Evolutionary conservation across 2,888 invertebrate species (phyloP), one percentile per base, ranked within the genome.

Genomic region (Plemyria rubiginata): DNA sequence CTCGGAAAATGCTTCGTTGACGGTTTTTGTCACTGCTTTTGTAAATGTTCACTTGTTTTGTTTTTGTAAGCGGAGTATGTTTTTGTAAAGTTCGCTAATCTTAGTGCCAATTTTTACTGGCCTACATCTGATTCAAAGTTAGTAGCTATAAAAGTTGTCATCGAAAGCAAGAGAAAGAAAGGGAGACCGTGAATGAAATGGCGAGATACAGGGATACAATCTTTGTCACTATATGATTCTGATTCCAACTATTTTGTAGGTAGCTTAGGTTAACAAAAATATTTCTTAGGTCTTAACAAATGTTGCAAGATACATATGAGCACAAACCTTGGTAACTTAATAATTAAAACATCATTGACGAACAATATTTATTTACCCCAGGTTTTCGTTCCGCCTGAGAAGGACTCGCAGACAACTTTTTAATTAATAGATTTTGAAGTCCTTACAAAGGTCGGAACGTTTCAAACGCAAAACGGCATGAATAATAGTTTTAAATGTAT

Each of bases 401-500:
- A 78, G 75, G 76, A 75, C 89, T 88, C 79, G 88, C 88, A 87
- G 80, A 80, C 60, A 80, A 75, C 74, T 75, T 77, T 83, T 85
- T 86, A 90, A 92, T 90, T 89, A 90, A 87, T 89, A 85, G 75
- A 66, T 64, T 78, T 84, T 86, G 83, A 80, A 81, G 81, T 82
- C 86, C 85, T 87, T 90, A 86, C 85, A 89, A 82, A 88, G 76
- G 87, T 89, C 92, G 92, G 92, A 82, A 85, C 85, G 73, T 87
- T 89, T 89, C 86, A 90, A 90, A 92, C 85, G 85, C 88, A 91
- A 66, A 92, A 92, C 87, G 88, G 88, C 85, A 90, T 91, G 90
- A 92, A 91, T 92, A 92, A 92, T 92, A 91, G 92, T 92, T 92
- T 91, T 88, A 88, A 92, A 92, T 87, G 87, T 89, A 92, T 92